Conservation (phyloP, 2,888 invertebrate species). For the Argyresthia albistria region DNA sequence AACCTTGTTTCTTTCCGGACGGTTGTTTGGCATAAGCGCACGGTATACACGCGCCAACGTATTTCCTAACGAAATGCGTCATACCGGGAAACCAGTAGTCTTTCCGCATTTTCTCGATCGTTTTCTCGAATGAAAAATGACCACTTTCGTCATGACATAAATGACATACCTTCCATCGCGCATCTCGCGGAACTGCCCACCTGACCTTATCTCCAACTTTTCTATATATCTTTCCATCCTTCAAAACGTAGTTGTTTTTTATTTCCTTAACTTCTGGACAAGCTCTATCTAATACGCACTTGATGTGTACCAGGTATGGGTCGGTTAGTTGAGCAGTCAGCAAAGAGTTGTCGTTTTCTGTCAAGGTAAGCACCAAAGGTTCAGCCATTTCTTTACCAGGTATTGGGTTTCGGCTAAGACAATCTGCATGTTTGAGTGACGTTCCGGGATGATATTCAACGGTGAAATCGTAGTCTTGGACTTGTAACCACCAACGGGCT, state of each 20-base stretch:
- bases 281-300: conserved; percentile 5
- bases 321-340: conserved; percentile 9
- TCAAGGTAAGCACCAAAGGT: neutral
- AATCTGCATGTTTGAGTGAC: neutral
- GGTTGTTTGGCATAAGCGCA: conserved; percentile 8
- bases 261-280: neutral
- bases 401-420: neutral
- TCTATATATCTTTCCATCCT: conserved; percentile 12
- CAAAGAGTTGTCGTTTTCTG: conserved; percentile 10
- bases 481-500: neutral
- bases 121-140: conserved; percentile 16
- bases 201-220: conserved; percentile 5
- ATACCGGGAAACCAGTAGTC: conserved; percentile 7
- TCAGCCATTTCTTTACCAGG: conserved; percentile 4
- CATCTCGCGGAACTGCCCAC: neutral
- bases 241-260: conserved; percentile 7
- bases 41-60: conserved; percentile 6
- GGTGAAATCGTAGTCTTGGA: neutral
- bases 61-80: conserved; percentile 8
- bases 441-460: neutral
- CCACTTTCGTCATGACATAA: conserved; percentile 16
- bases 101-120: conserved; percentile 5
- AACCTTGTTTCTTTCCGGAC: conserved; percentile 2
- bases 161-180: neutral
- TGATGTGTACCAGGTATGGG: conserved; percentile 9